Evolutionary conservation across 2,888 invertebrate species (phyloP).

Genomic region (Sinotaia quadrata): DNA sequence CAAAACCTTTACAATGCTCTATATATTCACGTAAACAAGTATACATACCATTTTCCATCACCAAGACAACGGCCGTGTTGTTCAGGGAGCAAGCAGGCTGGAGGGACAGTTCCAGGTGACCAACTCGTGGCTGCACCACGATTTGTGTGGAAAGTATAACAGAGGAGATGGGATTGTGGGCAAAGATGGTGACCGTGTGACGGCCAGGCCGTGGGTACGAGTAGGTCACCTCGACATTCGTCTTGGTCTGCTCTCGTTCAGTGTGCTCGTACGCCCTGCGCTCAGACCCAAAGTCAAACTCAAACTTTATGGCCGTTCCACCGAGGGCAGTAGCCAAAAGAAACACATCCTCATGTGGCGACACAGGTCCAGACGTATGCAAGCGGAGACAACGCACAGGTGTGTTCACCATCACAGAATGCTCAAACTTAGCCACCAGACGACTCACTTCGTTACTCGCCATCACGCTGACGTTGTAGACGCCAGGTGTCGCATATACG

Average conservation of each 20-base stretch:
- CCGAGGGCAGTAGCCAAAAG: constrained; percentile 22
- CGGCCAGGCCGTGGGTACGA: constrained; percentile 40
- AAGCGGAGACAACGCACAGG: constrained; percentile 34
- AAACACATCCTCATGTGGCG: constrained; percentile 22
- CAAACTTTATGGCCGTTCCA: constrained; percentile 35
- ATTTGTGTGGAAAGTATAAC: constrained; percentile 41
- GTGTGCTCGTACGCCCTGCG: constrained; percentile 6
- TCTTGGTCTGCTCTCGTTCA: not conserved
- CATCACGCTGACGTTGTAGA: constrained; percentile 52
- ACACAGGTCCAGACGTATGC: constrained; percentile 29
- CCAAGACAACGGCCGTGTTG: constrained; percentile 6
- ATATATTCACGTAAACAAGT: not conserved
- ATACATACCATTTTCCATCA: constrained; percentile 17
- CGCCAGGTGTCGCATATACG: constrained; percentile 41
- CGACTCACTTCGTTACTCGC: constrained; percentile 54
- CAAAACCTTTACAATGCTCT: not conserved
- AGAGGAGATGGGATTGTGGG: constrained; percentile 55
- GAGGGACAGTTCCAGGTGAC: constrained; percentile 9
- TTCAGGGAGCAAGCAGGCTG: constrained; percentile 2
- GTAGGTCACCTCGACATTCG: constrained; percentile 19
- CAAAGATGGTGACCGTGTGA: constrained; percentile 50
- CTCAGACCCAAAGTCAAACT: constrained; percentile 41
- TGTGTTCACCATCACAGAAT: constrained; percentile 38
- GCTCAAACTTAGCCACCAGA: constrained; percentile 6
- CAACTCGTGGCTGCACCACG: constrained; percentile 41